These are phyloP conservation scores for Acomys russatus DNA, from an alignment of 2,797 vertebrate species.

Conservation along the genomic window DNA sequence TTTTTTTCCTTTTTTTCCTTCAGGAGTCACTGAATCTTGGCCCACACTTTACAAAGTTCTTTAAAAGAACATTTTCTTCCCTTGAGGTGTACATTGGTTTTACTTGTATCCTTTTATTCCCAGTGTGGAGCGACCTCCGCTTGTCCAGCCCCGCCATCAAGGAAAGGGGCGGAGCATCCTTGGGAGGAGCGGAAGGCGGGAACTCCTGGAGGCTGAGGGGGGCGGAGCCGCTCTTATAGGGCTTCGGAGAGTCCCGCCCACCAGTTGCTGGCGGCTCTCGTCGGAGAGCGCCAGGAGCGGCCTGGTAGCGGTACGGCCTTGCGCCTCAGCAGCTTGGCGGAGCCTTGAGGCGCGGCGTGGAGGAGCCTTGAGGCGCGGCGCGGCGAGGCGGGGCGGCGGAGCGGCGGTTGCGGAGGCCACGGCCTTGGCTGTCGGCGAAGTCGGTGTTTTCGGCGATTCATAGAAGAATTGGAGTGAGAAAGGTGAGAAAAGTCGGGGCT, in stretches of 20 bases:
- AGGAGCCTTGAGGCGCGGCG: too few relatives aligned
- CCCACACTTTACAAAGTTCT: conserved; percentile 37
- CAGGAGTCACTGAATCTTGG: conserved; percentile 7
- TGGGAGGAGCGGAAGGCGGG: not conserved
- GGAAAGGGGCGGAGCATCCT: conserved; percentile 56
- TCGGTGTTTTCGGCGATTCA: not conserved
- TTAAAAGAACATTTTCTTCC: conserved; percentile 30
- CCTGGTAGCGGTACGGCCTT: too few relatives aligned
- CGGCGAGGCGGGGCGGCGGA: too few relatives aligned
- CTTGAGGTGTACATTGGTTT: conserved; percentile 19
- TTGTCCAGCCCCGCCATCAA: not conserved
- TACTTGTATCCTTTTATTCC: not conserved
- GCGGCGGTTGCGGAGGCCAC: too few relatives aligned
- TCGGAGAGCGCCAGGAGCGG: not conserved
- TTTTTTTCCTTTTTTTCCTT: not conserved
- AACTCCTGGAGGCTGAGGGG: not conserved
- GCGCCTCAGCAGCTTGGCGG: too few relatives aligned
- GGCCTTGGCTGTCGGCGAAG: not conserved
- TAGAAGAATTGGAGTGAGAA: conserved; percentile 49
- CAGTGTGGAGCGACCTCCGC: not conserved
- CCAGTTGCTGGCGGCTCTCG: not conserved
- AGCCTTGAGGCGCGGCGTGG: too few relatives aligned
- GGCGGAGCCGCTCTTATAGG: not conserved
- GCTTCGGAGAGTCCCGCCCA: not conserved
- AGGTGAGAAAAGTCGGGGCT: conserved; percentile 58